Evolutionary conservation across 2,113 vertebrate species (phyloP).

Genomic region (Peucedramus taeniatus): DNA sequence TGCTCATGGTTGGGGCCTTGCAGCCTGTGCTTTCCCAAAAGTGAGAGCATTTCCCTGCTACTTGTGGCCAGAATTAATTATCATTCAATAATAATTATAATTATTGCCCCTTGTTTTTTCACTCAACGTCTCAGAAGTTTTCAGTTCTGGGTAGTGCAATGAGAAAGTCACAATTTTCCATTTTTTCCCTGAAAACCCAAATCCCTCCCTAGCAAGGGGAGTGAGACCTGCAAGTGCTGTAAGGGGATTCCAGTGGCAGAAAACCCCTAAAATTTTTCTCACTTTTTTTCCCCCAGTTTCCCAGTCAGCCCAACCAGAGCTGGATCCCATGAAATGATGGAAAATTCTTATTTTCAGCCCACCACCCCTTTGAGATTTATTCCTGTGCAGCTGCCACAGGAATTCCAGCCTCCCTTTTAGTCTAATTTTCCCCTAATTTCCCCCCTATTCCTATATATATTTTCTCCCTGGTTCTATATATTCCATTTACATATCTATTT

Average conservation of each 20-base stretch:
- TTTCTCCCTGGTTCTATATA: background rate
- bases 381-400: background rate
- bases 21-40: background rate
- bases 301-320: background rate
- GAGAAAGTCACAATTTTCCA: background rate
- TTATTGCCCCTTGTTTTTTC: background rate
- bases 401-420: background rate
- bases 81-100: background rate
- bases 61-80: background rate
- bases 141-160: background rate
- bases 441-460: background rate
- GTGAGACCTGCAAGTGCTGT: background rate
- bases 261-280: background rate
- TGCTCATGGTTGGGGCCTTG: background rate
- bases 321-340: background rate
- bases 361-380: background rate
- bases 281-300: background rate
- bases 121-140: background rate
- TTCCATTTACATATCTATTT: background rate
- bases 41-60: background rate
- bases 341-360: background rate
- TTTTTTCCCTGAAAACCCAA: background rate
- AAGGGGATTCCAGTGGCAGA: background rate
- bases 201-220: accelerated
- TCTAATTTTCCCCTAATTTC: background rate